Evolutionary conservation across 2,888 invertebrate species (phyloP), one percentile per base, ranked within the genome.

Genomic region (Cordilura impudica): DNA sequence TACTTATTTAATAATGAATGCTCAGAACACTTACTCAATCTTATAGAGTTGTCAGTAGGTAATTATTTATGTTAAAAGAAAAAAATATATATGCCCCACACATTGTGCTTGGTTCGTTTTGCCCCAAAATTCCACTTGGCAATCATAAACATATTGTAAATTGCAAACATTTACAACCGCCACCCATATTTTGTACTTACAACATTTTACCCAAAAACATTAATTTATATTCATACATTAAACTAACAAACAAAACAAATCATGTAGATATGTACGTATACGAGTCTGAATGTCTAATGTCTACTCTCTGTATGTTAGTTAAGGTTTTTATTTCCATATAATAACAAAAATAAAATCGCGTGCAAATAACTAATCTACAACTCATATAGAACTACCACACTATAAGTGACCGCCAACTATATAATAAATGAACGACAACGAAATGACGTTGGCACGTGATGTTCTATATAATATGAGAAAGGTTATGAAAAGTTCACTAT

Each of bases 351-450:
- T 61, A 45, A 56, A 67, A 67, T 79, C 58, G 79, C 75, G 79
- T 79, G 79, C 71, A 75, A 71, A 67, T 58, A 63, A 63, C 61
- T 70, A 63, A 74, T 79, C 61, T 71, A 45, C 54, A 71, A 70
- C 49, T 12, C 26, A 26, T 63, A 53, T 66, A 51, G 43, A 61
- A 66, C 54, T 74, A 74, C 47, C 71, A 63, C 45, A n/a, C n/a
- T 26, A 54, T 54, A 70, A 53, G 18, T 75, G 75, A 63, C 71
- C 66, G 66, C 66, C 75, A 72, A 58, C 63, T 63, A 19, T 54
- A 65, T 35, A 72, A 58, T 69, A 79, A 71, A 79, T 72, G 71
- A 75, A 56, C 54, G 67, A 56, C 71, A 75, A 51, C 51, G 45
- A 67, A 71, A 66, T 56, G 61, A 67, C 63, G 14, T 53, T 43